These are phyloP conservation scores for Synanthedon vespiformis DNA, from an alignment of 2,888 invertebrate species.

Conservation along the genomic window DNA sequence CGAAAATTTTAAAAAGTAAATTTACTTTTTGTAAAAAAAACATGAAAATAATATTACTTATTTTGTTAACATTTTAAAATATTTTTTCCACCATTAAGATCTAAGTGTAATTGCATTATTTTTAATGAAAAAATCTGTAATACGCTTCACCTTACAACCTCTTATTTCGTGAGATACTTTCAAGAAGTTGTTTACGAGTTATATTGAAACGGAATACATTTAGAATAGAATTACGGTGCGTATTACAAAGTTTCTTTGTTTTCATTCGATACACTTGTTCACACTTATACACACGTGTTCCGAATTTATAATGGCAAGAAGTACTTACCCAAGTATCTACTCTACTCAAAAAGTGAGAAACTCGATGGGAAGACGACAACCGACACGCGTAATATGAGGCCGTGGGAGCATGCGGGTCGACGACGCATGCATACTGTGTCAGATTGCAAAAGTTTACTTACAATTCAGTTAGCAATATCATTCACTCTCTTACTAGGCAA, in stretches of 20 bases:
- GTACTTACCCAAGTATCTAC: constrained; percentile 20
- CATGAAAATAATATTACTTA: too few species aligned
- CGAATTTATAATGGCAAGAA: constrained; percentile 37
- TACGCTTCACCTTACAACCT: too few species aligned
- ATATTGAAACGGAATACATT: too few species aligned
- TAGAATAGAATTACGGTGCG: neutral
- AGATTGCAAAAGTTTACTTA: neutral
- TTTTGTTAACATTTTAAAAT: too few species aligned
- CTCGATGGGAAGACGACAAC: constrained; percentile 21
- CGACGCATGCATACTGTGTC: constrained; percentile 13
- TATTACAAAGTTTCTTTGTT: neutral
- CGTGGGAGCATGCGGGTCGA: constrained; percentile 53
- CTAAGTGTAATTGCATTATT: too few species aligned
- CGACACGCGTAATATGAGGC: constrained; percentile 22
- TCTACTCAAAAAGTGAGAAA: constrained; percentile 10
- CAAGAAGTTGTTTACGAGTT: too few species aligned
- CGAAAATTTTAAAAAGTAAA: too few species aligned
- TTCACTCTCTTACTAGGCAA: neutral
- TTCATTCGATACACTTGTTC: neutral
- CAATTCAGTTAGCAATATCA: neutral
- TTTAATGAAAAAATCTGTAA: too few species aligned
- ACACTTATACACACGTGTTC: constrained; percentile 43
- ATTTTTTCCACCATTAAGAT: too few species aligned
- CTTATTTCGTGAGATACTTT: too few species aligned
- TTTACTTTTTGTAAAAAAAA: too few species aligned